Base-by-base conservation (phyloP, 1,140 invertebrate species). In the Drosophila micromelanica region DNA sequence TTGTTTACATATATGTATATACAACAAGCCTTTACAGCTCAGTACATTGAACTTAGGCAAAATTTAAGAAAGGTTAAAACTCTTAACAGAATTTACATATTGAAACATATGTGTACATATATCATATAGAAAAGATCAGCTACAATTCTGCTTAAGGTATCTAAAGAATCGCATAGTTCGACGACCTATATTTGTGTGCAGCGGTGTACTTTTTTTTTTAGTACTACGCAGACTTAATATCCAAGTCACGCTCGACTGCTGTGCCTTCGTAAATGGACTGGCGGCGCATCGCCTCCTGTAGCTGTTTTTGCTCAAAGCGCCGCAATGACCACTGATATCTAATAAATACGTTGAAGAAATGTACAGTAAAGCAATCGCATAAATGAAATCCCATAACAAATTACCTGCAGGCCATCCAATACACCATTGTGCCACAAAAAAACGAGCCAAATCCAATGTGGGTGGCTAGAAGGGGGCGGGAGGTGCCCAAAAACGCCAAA, bases 401-500 rank as follows among this genome's bases (percentile, higher is more conserved):
- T 27, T 78, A 92, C 75, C 94, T 90, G 79, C 94, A 94, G 12
- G 84, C 70, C 27, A 89, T 81, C 93, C 93, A 95, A 81, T 94
- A 95, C 2, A 51, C 73, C 30, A 94, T 63, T 5, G 94, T 94
- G 11, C 94, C 92, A 9, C 89, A 81, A 38, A 92, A 89, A 78
- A 94, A 95, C 7, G 93, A 90, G 5, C 92, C 93, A 46, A 95
- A 90, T 1, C 92, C 93, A 45, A 93, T 87, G 76, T 94, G 93
- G 3, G 90, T 92, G 2, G 94, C 91, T 9, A 92, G 74, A 23
- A 77, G 73, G 1, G 92, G 54, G 60, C 93, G 93, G 67, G 94
- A 95, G 9, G 95, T 95, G 40, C 93, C 93, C 78, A 95, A 91
- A 80, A 95, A 95, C 38, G 93, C 92, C 5, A 89, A 75, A 42